Percentiles rank a stretch among this genome's conserved stretches.
These are phyloP conservation scores for Philantomba maxwellii DNA, from an alignment of 2,113 vertebrate genomes.

Conservation along the genomic window DNA sequence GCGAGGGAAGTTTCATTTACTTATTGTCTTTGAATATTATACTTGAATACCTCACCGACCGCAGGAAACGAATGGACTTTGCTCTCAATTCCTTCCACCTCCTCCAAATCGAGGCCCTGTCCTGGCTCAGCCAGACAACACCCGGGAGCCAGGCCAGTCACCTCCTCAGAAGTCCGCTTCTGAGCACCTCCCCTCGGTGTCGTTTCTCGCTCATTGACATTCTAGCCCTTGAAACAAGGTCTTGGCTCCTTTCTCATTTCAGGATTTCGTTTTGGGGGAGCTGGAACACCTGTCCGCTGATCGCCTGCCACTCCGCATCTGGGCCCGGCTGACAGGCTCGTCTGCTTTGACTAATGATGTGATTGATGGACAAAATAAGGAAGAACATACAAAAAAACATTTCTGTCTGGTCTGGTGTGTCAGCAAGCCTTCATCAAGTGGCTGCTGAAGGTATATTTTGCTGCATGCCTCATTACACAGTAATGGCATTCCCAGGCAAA, in stretches of 20 bases:
- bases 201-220: conserved; percentile 70
- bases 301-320: conserved; percentile 87
- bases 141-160: not conserved
- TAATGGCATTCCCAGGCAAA: conserved; percentile 91
- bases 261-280: conserved; percentile 82
- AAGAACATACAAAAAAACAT: conserved; percentile 88
- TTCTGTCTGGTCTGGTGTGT: conserved; percentile 90
- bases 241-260: conserved; percentile 82
- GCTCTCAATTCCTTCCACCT: not conserved
- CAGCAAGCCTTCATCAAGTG: conserved; percentile 91
- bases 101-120: not conserved
- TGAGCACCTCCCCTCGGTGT: not conserved
- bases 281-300: conserved; percentile 87
- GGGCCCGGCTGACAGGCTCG: conserved; percentile 86
- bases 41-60: not conserved
- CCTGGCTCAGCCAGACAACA: not conserved
- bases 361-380: conserved; percentile 95
- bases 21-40: not conserved
- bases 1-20: not conserved
- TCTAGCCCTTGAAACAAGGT: conserved; percentile 81
- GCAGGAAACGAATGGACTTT: not conserved
- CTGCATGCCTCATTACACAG: conserved; percentile 93
- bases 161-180: not conserved
- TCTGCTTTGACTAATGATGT: conserved; percentile 95
- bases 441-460: conserved; percentile 92